phyloP scores from a whole-genome alignment of 2,797 vertebrate genomes.

The Darevskia mixta region DNA sequence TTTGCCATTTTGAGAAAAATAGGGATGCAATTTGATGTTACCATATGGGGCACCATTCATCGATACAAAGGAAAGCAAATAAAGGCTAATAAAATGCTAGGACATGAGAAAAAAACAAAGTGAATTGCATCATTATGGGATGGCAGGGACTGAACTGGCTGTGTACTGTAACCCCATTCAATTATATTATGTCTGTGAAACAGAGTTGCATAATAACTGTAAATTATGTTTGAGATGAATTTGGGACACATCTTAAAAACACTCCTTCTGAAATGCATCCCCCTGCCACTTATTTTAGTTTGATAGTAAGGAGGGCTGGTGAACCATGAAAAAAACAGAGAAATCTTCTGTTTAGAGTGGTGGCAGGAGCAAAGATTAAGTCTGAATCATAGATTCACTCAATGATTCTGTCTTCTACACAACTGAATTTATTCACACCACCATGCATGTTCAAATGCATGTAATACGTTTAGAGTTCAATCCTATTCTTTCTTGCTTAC shows the following conservation, averaged over 20 bases:
- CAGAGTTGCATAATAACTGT: neutral
- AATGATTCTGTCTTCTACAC: neutral
- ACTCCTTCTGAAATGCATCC: neutral
- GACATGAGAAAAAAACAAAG: neutral
- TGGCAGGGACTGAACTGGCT: neutral
- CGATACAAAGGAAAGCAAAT: neutral
- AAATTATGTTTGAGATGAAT: neutral
- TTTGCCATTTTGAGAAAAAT: neutral
- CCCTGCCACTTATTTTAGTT: neutral
- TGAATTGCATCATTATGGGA: neutral
- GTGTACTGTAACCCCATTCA: neutral
- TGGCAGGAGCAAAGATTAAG: neutral
- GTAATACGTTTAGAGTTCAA: neutral
- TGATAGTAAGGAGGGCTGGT: neutral
- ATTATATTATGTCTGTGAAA: neutral
- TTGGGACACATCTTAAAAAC: no score
- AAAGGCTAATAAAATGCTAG: neutral
- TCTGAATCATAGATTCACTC: no score
- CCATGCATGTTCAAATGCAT: neutral
- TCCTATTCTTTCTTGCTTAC: neutral
- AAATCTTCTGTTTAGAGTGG: neutral
- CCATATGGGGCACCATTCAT: neutral
- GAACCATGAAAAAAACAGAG: no score
- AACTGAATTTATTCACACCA: neutral
- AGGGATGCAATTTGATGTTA: neutral